Evolutionary conservation across 2,888 invertebrate species (phyloP), one percentile per base, ranked within the genome.

Genomic region (Pristionchus mayeri): DNA sequence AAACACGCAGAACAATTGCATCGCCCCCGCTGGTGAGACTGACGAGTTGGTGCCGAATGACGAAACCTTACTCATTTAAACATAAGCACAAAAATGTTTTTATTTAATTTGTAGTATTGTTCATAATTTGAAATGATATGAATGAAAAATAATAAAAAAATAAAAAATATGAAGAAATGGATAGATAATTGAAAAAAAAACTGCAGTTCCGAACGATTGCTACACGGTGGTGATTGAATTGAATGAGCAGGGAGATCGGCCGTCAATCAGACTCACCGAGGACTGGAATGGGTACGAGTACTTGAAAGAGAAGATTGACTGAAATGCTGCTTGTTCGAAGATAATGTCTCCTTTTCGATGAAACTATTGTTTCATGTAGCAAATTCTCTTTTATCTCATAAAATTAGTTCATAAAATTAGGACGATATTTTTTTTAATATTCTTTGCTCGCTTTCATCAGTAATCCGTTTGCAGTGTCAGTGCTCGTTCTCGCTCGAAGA

Each of bases 141-240:
- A n/a, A n/a, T n/a, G n/a, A n/a, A n/a, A n/a, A n/a, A n/a, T n/a
- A n/a, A n/a, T n/a, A n/a, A n/a, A n/a, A n/a, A n/a, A n/a, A n/a
- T n/a, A n/a, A n/a, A n/a, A n/a, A n/a, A n/a, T n/a, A n/a, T n/a
- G n/a, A n/a, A n/a, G n/a, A n/a, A n/a, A n/a, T n/a, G n/a, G n/a
- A n/a, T n/a, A n/a, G n/a, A n/a, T n/a, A n/a, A n/a, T n/a, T n/a
- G n/a, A n/a, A n/a, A n/a, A n/a, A 0, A 44, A 44, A 48, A 40
- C 34, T 48, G 1, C 37, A 79, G 54, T 44, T 3, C 11, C 34
- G 13, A 54, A 54, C 37, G 78, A 85, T 18, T 24, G 27, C 60
- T 90, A 91, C 83, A 90, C 88, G 11, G 91, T 91, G 13, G 86
- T 92, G 75, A 92, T 92, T 63, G 91, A 92, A 86, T 85, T 92